A percentile compares a stretch with the other conserved stretches of the same genome.
Conservation (phyloP, 2,113 vertebrate species). For the Hyaena hyaena region DNA sequence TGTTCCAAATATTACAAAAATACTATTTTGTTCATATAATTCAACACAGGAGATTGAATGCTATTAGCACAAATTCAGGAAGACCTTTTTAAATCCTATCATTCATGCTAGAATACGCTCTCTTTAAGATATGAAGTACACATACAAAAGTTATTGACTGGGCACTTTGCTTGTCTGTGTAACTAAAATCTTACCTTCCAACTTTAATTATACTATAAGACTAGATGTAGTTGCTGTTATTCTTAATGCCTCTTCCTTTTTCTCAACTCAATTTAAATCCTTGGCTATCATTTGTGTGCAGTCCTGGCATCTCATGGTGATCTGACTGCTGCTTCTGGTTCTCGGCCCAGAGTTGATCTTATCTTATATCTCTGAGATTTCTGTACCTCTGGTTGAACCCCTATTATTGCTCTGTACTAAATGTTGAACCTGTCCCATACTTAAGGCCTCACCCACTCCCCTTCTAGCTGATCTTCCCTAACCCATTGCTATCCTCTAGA, state of each 20-base stretch:
- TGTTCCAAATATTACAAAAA: constrained; percentile 8
- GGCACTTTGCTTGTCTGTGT: neutral
- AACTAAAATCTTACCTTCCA: neutral
- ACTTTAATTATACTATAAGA: neutral
- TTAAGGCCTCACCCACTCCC: neutral
- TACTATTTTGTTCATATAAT: neutral
- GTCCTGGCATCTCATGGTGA: neutral
- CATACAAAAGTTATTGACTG: neutral
- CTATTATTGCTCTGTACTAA: neutral
- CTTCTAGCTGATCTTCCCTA: neutral
- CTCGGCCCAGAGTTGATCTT: neutral
- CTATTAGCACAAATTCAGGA: neutral
- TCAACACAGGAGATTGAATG: neutral
- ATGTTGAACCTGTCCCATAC: neutral
- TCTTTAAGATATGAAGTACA: neutral
- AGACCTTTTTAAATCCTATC: neutral
- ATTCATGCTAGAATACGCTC: neutral
- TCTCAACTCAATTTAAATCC: neutral
- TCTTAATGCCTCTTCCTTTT: neutral
- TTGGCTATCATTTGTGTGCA: neutral
- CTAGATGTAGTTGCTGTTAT: neutral
- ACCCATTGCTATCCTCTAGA: neutral
- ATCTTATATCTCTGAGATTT: neutral
- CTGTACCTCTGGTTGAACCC: neutral
- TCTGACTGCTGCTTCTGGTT: neutral